A percentile compares a stretch with the other conserved stretches of the same genome.
phyloP scores from a whole-genome alignment of 92 coral and sea anemone genomes.

The Siderastrea siderea region DNA sequence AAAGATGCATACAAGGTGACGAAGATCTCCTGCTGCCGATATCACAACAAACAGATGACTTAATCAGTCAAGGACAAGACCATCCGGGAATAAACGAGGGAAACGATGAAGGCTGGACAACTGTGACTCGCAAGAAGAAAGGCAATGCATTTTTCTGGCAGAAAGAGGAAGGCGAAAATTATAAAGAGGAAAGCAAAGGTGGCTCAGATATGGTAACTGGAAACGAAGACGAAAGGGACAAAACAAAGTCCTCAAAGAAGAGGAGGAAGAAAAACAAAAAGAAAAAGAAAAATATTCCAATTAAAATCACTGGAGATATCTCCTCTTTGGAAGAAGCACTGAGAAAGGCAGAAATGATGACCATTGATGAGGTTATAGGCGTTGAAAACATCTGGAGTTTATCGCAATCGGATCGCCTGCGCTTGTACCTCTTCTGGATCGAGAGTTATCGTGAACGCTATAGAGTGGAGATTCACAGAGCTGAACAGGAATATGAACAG shows the following conservation, averaged over 20 bases:
- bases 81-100: neutral
- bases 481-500: constrained; percentile 57
- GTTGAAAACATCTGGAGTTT: constrained; percentile 68
- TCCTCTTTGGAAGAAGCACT: constrained; percentile 33
- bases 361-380: constrained; percentile 41
- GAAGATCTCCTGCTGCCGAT: constrained; percentile 24
- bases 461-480: constrained; percentile 25
- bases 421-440: constrained; percentile 76
- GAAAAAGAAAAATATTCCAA: constrained; percentile 22
- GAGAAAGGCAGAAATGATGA: constrained; percentile 9
- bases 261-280: constrained; percentile 29
- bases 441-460: constrained; percentile 45
- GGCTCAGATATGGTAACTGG: neutral
- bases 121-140: constrained; percentile 1
- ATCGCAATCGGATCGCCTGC: constrained; percentile 46
- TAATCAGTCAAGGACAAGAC: neutral
- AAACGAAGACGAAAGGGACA: neutral
- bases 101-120: neutral
- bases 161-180: neutral
- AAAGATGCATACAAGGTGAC: constrained; percentile 57
- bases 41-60: neutral
- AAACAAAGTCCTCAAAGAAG: neutral
- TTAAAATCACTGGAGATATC: constrained; percentile 12
- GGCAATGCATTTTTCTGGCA: neutral
- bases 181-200: neutral